phyloP scores from a whole-genome alignment of 1,140 invertebrate species.

The Drosophila erecta region DNA sequence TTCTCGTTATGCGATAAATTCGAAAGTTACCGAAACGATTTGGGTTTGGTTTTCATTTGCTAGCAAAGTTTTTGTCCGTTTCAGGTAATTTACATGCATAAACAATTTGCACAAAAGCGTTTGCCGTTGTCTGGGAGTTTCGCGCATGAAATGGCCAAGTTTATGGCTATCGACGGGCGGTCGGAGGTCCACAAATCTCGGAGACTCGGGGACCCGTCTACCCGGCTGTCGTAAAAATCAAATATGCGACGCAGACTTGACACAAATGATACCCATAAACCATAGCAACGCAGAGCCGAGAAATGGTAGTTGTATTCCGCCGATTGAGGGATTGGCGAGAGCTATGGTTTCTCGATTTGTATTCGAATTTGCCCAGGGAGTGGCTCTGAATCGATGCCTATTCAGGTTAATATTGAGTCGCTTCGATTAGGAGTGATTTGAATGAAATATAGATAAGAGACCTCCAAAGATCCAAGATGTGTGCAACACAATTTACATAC shows the following conservation, averaged over 20 bases:
- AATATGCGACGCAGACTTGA: slow-evolving; percentile 52
- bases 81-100: slow-evolving; percentile 70
- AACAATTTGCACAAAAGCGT: slow-evolving; percentile 55
- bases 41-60: slow-evolving; percentile 23
- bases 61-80: slow-evolving; percentile 26
- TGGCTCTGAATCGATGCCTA: slow-evolving; percentile 18
- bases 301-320: slow-evolving; percentile 46
- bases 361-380: slow-evolving; percentile 42
- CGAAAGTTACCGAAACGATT: slow-evolving; percentile 54
- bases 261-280: slow-evolving; percentile 69
- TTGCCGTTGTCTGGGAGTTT: slow-evolving; percentile 21
- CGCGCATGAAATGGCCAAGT: slow-evolving; percentile 63
- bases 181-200: slow-evolving; percentile 9
- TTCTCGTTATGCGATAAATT: slow-evolving; percentile 57
- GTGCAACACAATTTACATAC: slow-evolving; percentile 41
- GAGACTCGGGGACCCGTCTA: slow-evolving; percentile 21
- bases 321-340: slow-evolving; percentile 48
- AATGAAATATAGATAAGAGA: slow-evolving; percentile 29
- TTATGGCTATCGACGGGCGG: slow-evolving; percentile 64
- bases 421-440: slow-evolving; percentile 11
- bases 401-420: slow-evolving; percentile 4
- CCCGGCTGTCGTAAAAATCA: slow-evolving; percentile 55
- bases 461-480: not conserved
- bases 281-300: slow-evolving; percentile 41
- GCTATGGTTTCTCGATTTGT: slow-evolving; percentile 26